Evolutionary conservation across 2,888 invertebrate genomes (phyloP), one percentile per base, ranked within the genome.

Genomic region (Cerceris ruficornis): DNA sequence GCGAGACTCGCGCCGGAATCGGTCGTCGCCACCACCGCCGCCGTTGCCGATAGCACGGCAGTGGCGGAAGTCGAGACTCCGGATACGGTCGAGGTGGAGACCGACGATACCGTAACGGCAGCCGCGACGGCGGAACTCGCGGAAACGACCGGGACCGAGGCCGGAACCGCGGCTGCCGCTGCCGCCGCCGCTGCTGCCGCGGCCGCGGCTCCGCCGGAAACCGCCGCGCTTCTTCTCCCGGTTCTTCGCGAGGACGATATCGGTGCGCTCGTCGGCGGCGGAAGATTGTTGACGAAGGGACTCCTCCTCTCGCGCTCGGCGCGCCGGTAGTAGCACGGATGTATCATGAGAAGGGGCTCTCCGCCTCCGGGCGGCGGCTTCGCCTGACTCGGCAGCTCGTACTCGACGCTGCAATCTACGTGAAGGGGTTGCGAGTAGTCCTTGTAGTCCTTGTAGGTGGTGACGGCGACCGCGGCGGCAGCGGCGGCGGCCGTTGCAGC

Each of bases 361-460:
- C 92, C 96, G 94, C 92, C 96, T 84, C 96, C 96, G 91, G 96
- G 96, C 88, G 97, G 97, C 88, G 97, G 97, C 93, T 97, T 97
- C 87, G 97, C 96, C 93, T 96, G 96, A 93, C 97, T 97, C 90
- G 97, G 97, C 93, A 97, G 94, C 94, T 97, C 97, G 94, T 97
- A 97, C 93, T 97, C 97, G 90, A 97, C 97, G 94, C 97, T 97
- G 94, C 97, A 97, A 93, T 97, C 97, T 92, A 97, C 97, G 94
- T 97, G 97, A 92, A 97, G 94, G 90, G 97, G 97, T 93, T 96
- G 95, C 92, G 95, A 95, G 93, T 96, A 97, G 93, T 97, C 97
- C 94, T 96, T 97, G 93, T 93, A 91, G 93, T 83, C 83, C 66
- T 84, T 81, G 77, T 83, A 82, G 57, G 81, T 75, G 64, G 85